These are phyloP conservation scores for Troides aeacus DNA, from an alignment of 2,888 invertebrate genomes.

Conservation along the genomic window DNA sequence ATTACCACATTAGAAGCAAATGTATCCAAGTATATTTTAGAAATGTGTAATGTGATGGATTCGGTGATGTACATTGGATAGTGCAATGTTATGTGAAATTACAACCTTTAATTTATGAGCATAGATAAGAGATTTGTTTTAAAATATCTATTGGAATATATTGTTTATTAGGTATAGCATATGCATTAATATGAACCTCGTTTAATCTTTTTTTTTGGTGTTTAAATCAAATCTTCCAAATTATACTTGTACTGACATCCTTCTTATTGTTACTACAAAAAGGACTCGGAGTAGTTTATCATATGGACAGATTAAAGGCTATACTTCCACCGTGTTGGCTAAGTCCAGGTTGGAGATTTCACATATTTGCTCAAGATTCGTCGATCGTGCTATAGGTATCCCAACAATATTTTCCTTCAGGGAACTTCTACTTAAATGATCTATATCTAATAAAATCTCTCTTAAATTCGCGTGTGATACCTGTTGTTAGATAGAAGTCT, in stretches of 20 bases:
- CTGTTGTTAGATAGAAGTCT: background rate
- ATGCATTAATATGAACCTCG: too few relatives aligned
- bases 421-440: background rate
- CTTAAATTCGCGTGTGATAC: background rate
- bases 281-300: too few relatives aligned
- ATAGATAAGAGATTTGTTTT: slow-evolving; percentile 34
- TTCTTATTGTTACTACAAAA: too few relatives aligned
- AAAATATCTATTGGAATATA: background rate
- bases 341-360: too few relatives aligned
- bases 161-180: background rate
- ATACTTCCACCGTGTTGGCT: too few relatives aligned
- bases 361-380: too few relatives aligned
- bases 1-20: slow-evolving; percentile 34
- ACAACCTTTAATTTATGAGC: slow-evolving; percentile 46
- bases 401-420: background rate
- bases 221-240: too few relatives aligned
- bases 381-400: too few relatives aligned
- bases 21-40: slow-evolving; percentile 34
- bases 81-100: slow-evolving; percentile 42
- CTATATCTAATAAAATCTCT: too few relatives aligned
- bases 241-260: too few relatives aligned
- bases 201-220: too few relatives aligned
- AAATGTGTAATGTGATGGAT: slow-evolving; percentile 45
- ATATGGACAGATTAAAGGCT: too few relatives aligned
- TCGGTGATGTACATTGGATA: slow-evolving; percentile 42